These are phyloP conservation scores for Agriotes lineatus DNA, from an alignment of 2,888 invertebrate species.

Conservation along the genomic window DNA sequence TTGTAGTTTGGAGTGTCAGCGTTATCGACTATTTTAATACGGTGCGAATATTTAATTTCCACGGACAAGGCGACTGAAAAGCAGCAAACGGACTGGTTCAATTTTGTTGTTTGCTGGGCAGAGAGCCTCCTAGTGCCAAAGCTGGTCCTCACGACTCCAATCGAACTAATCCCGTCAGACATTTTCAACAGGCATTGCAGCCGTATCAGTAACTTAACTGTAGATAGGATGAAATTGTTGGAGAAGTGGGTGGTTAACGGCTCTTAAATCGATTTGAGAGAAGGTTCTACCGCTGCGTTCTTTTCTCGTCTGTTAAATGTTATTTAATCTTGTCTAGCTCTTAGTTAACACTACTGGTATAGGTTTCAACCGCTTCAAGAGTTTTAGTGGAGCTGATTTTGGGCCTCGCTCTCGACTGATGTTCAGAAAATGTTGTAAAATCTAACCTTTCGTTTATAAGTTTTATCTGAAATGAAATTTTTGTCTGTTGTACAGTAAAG, in stretches of 20 bases:
- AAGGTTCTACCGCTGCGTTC: not conserved
- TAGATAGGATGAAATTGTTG: conserved; percentile 56
- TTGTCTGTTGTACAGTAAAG: no score
- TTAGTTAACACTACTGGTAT: conserved; percentile 14
- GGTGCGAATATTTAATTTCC: conserved; percentile 67
- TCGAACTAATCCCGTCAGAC: conserved; percentile 60
- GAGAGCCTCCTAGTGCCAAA: conserved; percentile 60
- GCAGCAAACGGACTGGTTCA: conserved; percentile 66
- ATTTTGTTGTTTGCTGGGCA: conserved; percentile 69
- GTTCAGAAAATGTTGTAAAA: no score
- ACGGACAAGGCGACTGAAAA: conserved; percentile 58
- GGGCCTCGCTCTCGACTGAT: not conserved
- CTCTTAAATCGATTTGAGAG: conserved; percentile 32
- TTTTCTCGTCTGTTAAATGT: not conserved
- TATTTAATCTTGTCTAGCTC: conserved; percentile 14
- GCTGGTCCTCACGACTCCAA: conserved; percentile 56
- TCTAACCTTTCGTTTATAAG: no score
- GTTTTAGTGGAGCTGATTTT: not conserved
- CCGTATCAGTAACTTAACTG: conserved; percentile 56
- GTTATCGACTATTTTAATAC: conserved; percentile 68
- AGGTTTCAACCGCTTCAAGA: conserved; percentile 12
- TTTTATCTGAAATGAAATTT: no score
- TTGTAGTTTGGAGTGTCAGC: conserved; percentile 72
- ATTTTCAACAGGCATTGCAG: conserved; percentile 60
- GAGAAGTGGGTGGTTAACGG: conserved; percentile 57